Percentiles rank a stretch among this genome's conserved stretches.
Conservation (phyloP, 2,797 vertebrate species). For the Chaetodon trifasciatus region DNA sequence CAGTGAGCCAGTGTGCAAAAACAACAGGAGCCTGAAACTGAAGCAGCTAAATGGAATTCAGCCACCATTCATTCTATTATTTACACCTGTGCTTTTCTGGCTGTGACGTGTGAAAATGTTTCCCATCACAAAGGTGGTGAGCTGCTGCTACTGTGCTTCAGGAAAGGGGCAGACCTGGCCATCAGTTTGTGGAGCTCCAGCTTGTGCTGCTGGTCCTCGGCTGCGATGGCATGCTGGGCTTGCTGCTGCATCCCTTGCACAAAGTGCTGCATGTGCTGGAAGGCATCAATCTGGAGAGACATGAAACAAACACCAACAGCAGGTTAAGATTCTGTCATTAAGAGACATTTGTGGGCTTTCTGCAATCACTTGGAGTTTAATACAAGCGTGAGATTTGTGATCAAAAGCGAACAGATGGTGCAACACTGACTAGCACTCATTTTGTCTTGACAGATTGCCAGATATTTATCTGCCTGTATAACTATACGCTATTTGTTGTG, state of each 20-base stretch:
- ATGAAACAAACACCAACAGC: conserved; percentile 15
- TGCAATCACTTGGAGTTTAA: background rate
- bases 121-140: conserved; percentile 1
- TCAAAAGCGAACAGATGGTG: background rate
- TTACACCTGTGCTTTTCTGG: background rate
- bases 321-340: background rate
- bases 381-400: background rate
- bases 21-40: background rate
- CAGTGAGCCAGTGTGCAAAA: background rate
- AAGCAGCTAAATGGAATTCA: background rate
- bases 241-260: conserved; percentile 98
- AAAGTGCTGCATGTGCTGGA: conserved; percentile 99
- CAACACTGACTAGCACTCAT: background rate
- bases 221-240: conserved; percentile 94
- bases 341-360: background rate
- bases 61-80: background rate
- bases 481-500: no score
- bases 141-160: background rate
- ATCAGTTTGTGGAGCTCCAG: conserved; percentile 98
- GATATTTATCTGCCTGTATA: background rate
- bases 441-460: background rate
- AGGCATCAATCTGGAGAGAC: conserved; percentile 92
- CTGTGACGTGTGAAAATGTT: conserved; percentile 1
- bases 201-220: conserved; percentile 96
- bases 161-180: conserved; percentile 89